Evolutionary conservation across 2,113 vertebrate genomes (phyloP), one percentile per base, ranked within the genome.

Genomic region (Oncorhynchus keta): DNA sequence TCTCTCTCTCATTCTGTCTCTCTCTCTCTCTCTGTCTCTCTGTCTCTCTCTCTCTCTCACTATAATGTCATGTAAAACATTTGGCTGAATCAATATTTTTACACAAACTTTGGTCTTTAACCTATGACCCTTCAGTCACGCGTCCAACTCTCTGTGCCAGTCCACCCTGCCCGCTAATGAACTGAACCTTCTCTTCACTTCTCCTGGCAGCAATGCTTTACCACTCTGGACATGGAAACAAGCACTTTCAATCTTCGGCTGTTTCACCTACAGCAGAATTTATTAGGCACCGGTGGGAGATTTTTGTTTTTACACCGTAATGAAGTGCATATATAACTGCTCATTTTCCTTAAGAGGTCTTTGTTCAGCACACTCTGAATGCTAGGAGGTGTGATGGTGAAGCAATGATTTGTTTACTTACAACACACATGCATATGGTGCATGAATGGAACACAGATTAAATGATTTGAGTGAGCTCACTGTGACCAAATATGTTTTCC

Each of bases 101-200:
- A 73, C 72, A 85, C 81, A 83, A 88, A 84, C 82, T 80, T 84
- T 67, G 72, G 77, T 76, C 79, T 45, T 59, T 73, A 88, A 85
- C 87, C 87, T 71, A 86, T 65, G 35, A 55, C 82, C 79, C 65
- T 67, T 55, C 74, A 28, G 55, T 82, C 61, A 76, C 76, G 74
- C 82, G 86, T 88, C 88, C 88, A 90, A 64, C 62, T 4, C 0
- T 0, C 70, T 65, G 28, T 86, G 85, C 90, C 86, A 75, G n/a
- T 81, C 32, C 39, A 45, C 39, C 76, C 78, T 64, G 76, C 68
- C 70, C 70, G 67, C 81, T 72, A 81, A 88, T 84, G 82, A 84
- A 82, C 81, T 76, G 4, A 9, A 75, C 59, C 22, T 1, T 70
- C 84, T 87, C 64, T 73, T 83, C 80, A 82, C 75, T 73, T 32